These are phyloP conservation scores for Epizoanthus rinbou DNA, from an alignment of 92 coral and sea anemone genomes.

Conservation along the genomic window DNA sequence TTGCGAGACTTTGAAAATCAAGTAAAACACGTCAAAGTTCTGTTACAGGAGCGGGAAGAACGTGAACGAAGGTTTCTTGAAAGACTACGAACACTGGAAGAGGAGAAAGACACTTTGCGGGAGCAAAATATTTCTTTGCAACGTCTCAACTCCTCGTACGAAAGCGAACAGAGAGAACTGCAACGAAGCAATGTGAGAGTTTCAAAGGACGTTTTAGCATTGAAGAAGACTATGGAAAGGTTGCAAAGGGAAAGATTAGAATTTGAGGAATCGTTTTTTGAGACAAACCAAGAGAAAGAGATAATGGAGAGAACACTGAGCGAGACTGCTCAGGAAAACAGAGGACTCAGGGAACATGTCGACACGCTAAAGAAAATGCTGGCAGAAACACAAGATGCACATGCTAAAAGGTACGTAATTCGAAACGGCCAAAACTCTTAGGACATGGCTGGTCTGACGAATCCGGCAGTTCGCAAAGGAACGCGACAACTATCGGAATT, in stretches of 20 bases:
- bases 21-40: constrained; percentile 66
- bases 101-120: constrained; percentile 55
- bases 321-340: constrained; percentile 69
- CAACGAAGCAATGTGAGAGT: constrained; percentile 76
- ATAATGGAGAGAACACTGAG: constrained; percentile 61
- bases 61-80: constrained; percentile 67
- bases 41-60: constrained; percentile 65
- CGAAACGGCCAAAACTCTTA: too few species aligned
- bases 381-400: constrained; percentile 61
- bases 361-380: constrained; percentile 61
- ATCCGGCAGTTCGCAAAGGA: too few species aligned
- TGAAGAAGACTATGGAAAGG: constrained; percentile 79
- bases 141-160: constrained; percentile 75
- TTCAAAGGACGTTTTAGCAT: constrained; percentile 81
- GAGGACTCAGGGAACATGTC: constrained; percentile 61
- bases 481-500: too few species aligned
- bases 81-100: constrained; percentile 64
- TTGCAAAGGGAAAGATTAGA: constrained; percentile 81
- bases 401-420: constrained; percentile 67
- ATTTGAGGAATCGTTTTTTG: constrained; percentile 84
- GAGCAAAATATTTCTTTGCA: constrained; percentile 67
- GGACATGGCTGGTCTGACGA: too few species aligned
- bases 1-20: constrained; percentile 73
- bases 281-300: constrained; percentile 76
- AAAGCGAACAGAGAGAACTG: constrained; percentile 74